Percentiles rank a stretch among this genome's conserved stretches.
Conservation (phyloP, 2,113 vertebrate genomes). For the Nerophis ophidion region DNA sequence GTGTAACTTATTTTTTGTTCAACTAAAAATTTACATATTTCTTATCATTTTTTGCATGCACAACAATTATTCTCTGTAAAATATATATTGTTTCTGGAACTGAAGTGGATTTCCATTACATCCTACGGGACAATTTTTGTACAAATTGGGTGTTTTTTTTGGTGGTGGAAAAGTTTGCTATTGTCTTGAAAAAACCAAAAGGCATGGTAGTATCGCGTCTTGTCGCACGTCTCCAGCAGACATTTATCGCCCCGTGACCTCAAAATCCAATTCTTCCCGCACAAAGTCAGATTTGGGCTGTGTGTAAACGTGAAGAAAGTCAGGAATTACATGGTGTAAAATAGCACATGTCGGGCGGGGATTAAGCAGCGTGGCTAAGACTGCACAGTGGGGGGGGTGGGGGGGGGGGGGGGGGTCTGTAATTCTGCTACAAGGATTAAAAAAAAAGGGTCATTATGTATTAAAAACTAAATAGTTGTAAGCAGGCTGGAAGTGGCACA, state of each 20-base stretch:
- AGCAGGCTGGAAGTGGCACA: too few relatives aligned
- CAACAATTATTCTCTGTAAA: too few relatives aligned
- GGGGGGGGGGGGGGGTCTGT: conserved; percentile 24
- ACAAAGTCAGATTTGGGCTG: conserved; percentile 4
- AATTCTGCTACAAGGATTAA: conserved; percentile 14
- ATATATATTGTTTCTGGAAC: too few relatives aligned
- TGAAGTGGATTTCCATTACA: too few relatives aligned
- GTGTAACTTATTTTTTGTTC: too few relatives aligned
- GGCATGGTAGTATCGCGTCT: not conserved
- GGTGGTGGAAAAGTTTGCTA: too few relatives aligned
- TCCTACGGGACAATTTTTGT: too few relatives aligned
- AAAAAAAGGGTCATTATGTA: not conserved
- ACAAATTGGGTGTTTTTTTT: too few relatives aligned
- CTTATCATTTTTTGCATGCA: too few relatives aligned
- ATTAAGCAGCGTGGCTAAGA: conserved; percentile 20
- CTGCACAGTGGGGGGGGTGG: conserved; percentile 27
- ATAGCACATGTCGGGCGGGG: conserved; percentile 13
- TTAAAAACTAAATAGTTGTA: not conserved
- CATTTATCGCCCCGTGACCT: conserved; percentile 5
- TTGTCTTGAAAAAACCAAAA: too few relatives aligned
- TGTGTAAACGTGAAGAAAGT: conserved; percentile 8
- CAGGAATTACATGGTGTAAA: conserved; percentile 8
- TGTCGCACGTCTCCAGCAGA: not conserved
- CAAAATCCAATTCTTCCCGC: not conserved
- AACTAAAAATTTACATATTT: too few relatives aligned